Evolutionary conservation across 1,140 invertebrate genomes (phyloP).

Genomic region (Zaprionus lachaisei): DNA sequence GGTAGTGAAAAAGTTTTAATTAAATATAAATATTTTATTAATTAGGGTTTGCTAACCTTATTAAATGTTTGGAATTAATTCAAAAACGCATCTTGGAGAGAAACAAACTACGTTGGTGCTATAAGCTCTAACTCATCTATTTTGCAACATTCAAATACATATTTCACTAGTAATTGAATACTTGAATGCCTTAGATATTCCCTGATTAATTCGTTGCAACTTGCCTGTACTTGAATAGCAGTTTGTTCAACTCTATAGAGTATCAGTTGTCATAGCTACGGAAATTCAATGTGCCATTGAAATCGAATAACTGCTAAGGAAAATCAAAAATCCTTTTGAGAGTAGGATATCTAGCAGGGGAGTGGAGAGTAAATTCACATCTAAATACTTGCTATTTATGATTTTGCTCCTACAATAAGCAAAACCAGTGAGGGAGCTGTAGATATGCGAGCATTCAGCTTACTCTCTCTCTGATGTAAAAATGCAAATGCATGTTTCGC

Average conservation of each 20-base stretch:
- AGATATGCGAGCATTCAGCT: conserved; percentile 22
- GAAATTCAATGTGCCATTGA: conserved; percentile 53
- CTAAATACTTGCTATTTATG: conserved; percentile 45
- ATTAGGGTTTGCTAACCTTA: no score
- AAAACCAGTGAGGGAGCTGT: not conserved
- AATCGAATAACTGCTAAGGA: conserved; percentile 54
- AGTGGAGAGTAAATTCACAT: not conserved
- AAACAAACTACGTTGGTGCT: no score
- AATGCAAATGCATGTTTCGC: conserved; percentile 74
- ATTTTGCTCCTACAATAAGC: conserved; percentile 42
- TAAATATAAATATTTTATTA: no score
- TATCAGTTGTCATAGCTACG: conserved; percentile 44
- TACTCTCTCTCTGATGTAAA: conserved; percentile 46
- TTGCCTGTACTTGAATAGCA: not conserved
- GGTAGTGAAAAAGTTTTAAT: no score
- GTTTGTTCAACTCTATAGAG: not conserved
- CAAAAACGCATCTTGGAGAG: no score
- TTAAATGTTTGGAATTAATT: no score
- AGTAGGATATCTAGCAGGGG: not conserved
- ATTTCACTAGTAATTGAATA: not conserved
- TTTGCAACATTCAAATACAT: no score
- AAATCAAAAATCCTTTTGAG: conserved; percentile 49
- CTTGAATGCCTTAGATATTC: not conserved
- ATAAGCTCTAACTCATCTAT: no score
- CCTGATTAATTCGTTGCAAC: not conserved